Base-by-base conservation (phyloP, 2,113 vertebrate species). In the Ceyx cyanopectus region DNA sequence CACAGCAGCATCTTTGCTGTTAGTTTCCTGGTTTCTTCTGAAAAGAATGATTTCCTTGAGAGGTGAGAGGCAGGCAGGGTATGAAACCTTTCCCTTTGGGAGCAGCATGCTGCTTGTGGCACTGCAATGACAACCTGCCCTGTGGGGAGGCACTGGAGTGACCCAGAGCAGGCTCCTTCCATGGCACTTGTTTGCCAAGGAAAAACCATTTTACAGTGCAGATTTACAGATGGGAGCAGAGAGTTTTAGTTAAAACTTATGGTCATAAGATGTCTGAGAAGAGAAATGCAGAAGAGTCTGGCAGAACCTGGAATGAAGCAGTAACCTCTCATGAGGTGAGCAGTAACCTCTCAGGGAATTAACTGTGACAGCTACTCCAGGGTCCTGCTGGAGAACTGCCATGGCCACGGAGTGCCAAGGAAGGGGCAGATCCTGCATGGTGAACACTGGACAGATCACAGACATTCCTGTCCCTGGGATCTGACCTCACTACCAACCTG, bases 321-420 rank as follows among this genome's bases (percentile, higher is more conserved):
- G 68, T 14, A 27, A 40, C 34, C 23, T 48, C 21, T 48, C 46
- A 22, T 48, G 21, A 22, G 22, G 22, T 22, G 21, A 48, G 22
- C 46, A 51, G 68, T 15, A 27, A 46, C n/a, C 23, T 70, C 62
- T 54, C 19, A 17, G 62, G 50, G 37, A 26, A 18, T 20, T 11
- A 46, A 11, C 12, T 1, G 7, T 7, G 62, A 8, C n/a, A 41
- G 51, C 37, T 23, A 6, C 37, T 23, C 13, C 3, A 1, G 46
- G 26, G 29, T 60, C 14, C 24, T 20, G 13, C 12, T 1, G 19
- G 32, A 50, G 37, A 6, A 21, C 5, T 23, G 20, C 9, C 63
- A 8, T 7, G 1, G 1, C 12, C 30, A 14, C 4, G 29, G 37
- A 3, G 20, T 1, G 57, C 0, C 0, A 24, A 40, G 56, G 68